phyloP scores from a whole-genome alignment of 2,113 vertebrate species.

The Indri indri region DNA sequence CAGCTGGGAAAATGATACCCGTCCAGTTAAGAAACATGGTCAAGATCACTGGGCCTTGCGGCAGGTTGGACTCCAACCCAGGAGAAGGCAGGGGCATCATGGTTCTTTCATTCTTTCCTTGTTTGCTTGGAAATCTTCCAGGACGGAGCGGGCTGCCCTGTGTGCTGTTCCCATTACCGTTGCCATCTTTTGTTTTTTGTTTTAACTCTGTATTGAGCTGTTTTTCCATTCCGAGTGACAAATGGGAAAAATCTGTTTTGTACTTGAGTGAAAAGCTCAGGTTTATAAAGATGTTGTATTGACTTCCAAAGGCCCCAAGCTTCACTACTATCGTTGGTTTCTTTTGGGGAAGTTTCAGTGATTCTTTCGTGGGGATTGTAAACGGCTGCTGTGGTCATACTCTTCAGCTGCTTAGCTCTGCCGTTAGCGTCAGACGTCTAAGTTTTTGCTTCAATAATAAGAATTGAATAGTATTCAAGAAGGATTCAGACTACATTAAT shows the following conservation, averaged over 20 bases:
- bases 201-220: not conserved
- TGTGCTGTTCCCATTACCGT: rapidly evolving
- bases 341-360: not conserved
- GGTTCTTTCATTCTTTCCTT: not conserved
- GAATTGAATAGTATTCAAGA: not conserved
- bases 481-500: not conserved
- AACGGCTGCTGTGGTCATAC: not conserved
- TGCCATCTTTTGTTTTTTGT: not conserved
- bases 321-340: rapidly evolving
- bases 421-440: not conserved
- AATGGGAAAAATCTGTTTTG: not conserved
- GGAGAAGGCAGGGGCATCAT: rapidly evolving
- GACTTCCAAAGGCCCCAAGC: not conserved
- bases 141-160: not conserved
- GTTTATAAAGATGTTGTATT: not conserved
- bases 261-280: not conserved
- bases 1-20: not conserved
- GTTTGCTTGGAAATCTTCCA: rapidly evolving
- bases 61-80: not conserved
- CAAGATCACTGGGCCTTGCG: not conserved
- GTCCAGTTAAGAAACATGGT: rapidly evolving
- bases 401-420: not conserved
- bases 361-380: not conserved
- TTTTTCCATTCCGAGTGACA: not conserved
- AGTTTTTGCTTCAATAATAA: not conserved